These are phyloP conservation scores for Platygyra sinensis DNA, from an alignment of 64 coral and sea anemone genomes.

Conservation along the genomic window DNA sequence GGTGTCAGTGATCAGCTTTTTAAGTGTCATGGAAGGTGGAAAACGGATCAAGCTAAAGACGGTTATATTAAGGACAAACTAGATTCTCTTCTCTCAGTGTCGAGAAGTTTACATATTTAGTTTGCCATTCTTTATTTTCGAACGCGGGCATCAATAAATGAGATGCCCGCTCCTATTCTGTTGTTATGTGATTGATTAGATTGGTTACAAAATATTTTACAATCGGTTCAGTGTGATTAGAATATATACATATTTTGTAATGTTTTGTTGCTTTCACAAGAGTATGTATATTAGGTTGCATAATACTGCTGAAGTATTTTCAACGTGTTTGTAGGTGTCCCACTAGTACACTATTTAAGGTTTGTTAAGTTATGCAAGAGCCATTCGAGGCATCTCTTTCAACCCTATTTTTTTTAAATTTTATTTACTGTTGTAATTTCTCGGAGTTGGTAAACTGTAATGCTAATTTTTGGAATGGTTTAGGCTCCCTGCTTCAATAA, in stretches of 20 bases:
- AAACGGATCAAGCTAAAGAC: slow-evolving; percentile 18
- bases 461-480: no score
- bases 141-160: slow-evolving; percentile 16
- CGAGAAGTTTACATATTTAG: slow-evolving; percentile 38
- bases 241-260: no score
- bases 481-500: not conserved
- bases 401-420: no score
- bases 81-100: slow-evolving; percentile 18
- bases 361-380: slow-evolving; percentile 45
- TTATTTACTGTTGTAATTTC: no score
- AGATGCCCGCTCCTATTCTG: slow-evolving; percentile 4
- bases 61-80: slow-evolving; percentile 24
- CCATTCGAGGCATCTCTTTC: slow-evolving; percentile 46
- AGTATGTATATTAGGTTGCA: no score
- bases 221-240: no score
- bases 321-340: no score
- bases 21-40: slow-evolving; percentile 27
- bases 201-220: slow-evolving; percentile 21
- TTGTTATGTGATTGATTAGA: not conserved
- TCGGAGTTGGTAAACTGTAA: no score
- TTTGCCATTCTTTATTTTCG: slow-evolving; percentile 39
- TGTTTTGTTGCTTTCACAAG: no score
- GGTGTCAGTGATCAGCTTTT: slow-evolving; percentile 13
- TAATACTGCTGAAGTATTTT: no score
- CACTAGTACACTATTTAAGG: no score